phyloP scores from a whole-genome alignment of 35 echinoderm and acorn worm genomes.

The Acanthaster planci region DNA sequence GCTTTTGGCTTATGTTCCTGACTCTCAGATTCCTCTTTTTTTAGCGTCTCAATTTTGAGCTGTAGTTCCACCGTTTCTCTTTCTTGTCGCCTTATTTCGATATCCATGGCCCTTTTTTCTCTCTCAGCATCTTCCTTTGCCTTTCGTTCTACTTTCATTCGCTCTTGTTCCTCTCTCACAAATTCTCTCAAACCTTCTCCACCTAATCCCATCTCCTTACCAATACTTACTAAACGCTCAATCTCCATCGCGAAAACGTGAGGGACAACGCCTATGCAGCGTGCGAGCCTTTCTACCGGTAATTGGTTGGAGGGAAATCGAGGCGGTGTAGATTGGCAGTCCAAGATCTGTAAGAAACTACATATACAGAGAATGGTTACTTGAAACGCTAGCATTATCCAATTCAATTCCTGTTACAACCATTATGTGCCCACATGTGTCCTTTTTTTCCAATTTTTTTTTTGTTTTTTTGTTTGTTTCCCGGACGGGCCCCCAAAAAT shows the following conservation, averaged over 20 bases:
- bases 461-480: background rate
- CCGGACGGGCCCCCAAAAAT: background rate
- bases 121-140: conserved; percentile 23
- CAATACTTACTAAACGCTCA: background rate
- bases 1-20: no score
- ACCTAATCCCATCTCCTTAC: conserved; percentile 9
- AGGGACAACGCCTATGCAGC: background rate
- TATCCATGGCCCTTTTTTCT: conserved; percentile 9
- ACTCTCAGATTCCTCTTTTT: background rate
- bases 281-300: background rate
- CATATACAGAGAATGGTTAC: background rate
- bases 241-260: background rate
- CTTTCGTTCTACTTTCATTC: background rate
- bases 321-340: background rate
- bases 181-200: conserved; percentile 33
- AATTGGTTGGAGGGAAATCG: background rate
- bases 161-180: conserved; percentile 2
- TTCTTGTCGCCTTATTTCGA: conserved; percentile 10
- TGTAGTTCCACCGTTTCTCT: background rate
- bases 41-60: background rate
- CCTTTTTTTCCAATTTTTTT: no score
- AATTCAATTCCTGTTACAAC: background rate
- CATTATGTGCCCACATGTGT: no score
- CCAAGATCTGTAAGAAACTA: background rate
- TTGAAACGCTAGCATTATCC: background rate